Evolutionary conservation across 2,888 invertebrate species (phyloP).

Genomic region (Epirrita christyi): DNA sequence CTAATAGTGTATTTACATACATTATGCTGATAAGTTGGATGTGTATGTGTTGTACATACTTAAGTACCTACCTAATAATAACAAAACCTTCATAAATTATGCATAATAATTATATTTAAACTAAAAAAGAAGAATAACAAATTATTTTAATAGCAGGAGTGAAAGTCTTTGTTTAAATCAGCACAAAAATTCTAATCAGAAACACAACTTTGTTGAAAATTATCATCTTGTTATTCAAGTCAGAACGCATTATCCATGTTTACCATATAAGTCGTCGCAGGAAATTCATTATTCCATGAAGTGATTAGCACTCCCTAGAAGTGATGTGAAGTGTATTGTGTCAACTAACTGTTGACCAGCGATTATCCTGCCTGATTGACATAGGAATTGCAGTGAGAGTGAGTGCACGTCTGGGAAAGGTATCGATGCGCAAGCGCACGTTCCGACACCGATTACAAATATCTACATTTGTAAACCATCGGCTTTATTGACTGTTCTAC

Average conservation of each 20-base stretch:
- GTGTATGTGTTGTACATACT: no score
- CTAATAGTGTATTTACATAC: no score
- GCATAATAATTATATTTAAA: no score
- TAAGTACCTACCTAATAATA: no score
- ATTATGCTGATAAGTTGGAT: no score
- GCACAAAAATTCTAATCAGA: conserved; percentile 10
- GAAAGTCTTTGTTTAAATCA: no score
- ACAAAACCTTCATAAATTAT: no score
- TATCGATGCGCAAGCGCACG: conserved; percentile 37
- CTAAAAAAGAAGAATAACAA: no score
- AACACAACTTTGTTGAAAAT: conserved; percentile 9
- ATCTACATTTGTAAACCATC: conserved; percentile 46
- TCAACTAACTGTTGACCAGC: conserved; percentile 46
- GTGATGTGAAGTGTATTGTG: conserved; percentile 30
- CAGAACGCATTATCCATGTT: conserved; percentile 18
- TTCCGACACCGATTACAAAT: conserved; percentile 50
- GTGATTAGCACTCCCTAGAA: conserved; percentile 31
- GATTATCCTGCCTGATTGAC: conserved; percentile 44
- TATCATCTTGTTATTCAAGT: conserved; percentile 16
- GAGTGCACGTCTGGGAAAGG: conserved; percentile 50
- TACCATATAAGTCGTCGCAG: conserved; percentile 13
- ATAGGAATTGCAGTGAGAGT: conserved; percentile 51
- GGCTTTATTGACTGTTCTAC: conserved; percentile 12
- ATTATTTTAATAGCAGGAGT: no score
- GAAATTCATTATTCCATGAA: conserved; percentile 23